phyloP scores from a whole-genome alignment of 2,888 invertebrate genomes.

The Phania funesta region DNA sequence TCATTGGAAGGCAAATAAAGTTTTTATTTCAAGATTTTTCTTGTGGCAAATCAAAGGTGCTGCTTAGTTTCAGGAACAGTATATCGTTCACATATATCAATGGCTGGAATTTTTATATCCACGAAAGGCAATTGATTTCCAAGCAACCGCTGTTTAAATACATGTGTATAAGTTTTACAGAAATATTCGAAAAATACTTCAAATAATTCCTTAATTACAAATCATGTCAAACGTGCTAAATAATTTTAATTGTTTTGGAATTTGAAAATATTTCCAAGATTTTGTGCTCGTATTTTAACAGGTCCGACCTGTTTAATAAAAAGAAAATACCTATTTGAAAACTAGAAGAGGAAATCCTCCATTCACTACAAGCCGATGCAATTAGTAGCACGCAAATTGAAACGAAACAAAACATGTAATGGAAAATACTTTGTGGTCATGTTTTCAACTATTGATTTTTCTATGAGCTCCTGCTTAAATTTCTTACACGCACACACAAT shows the following conservation, averaged over 20 bases:
- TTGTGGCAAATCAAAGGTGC: too few relatives aligned
- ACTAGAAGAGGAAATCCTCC: conserved; percentile 66
- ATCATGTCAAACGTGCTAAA: too few relatives aligned
- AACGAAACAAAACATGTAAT: conserved; percentile 41
- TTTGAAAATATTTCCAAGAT: background rate
- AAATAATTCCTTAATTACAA: too few relatives aligned
- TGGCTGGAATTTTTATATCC: too few relatives aligned
- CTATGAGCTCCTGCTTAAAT: conserved; percentile 11
- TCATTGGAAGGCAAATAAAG: background rate
- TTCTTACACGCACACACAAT: conserved; percentile 16
- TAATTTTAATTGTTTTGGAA: too few relatives aligned
- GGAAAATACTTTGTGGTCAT: conserved; percentile 58
- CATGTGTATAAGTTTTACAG: too few relatives aligned
- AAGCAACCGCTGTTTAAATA: too few relatives aligned
- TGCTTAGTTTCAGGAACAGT: too few relatives aligned
- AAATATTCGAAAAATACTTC: too few relatives aligned
- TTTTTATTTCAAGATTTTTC: background rate
- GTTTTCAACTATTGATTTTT: conserved; percentile 59
- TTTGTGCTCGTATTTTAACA: background rate
- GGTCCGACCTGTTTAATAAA: background rate
- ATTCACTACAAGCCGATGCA: conserved; percentile 61
- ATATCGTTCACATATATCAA: too few relatives aligned
- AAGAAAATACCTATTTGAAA: conserved; percentile 33
- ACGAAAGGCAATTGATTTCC: too few relatives aligned
- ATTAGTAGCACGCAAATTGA: conserved; percentile 66